A percentile compares a stretch with the other conserved stretches of the same genome.
phyloP scores from a whole-genome alignment of 2,797 vertebrate species.

The Streptopelia turtur region DNA sequence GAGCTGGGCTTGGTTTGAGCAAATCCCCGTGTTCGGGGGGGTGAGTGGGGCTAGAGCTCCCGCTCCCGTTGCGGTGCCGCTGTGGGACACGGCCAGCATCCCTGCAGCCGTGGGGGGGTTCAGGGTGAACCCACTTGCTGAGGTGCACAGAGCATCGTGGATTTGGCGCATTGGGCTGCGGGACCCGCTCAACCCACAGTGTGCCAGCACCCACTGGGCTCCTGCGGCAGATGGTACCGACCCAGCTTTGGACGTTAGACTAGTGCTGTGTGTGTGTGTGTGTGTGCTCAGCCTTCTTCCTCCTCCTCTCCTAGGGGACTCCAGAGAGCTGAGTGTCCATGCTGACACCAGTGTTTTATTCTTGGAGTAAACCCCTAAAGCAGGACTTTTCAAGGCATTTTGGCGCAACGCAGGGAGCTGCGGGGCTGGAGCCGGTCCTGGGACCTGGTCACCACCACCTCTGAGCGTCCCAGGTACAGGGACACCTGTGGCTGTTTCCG shows the following conservation, averaged over 20 bases:
- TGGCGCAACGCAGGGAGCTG: fast-evolving
- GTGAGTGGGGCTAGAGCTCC: fast-evolving
- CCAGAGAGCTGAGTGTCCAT: fast-evolving
- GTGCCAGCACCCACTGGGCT: not conserved
- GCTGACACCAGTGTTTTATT: not conserved
- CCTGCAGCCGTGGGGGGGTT: fast-evolving
- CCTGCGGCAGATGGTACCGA: not conserved
- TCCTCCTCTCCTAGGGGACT: not conserved
- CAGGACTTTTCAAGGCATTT: fast-evolving
- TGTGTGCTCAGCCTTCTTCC: not conserved
- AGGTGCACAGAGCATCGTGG: not conserved
- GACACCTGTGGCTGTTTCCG: fast-evolving
- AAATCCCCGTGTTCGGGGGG: not conserved
- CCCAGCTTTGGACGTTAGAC: fast-evolving
- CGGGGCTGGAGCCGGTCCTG: not conserved
- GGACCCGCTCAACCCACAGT: not conserved
- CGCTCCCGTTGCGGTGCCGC: fast-evolving
- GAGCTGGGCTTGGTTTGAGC: not conserved
- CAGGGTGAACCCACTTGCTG: not conserved
- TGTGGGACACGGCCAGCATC: not conserved
- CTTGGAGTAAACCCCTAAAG: not conserved
- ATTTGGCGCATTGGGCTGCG: fast-evolving
- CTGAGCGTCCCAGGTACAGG: not conserved
- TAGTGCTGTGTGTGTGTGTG: not conserved
- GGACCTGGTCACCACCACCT: fast-evolving